Percentiles rank a stretch among this genome's conserved stretches.
phyloP scores from a whole-genome alignment of 2,888 invertebrate species.

The Cheilosia soror region DNA sequence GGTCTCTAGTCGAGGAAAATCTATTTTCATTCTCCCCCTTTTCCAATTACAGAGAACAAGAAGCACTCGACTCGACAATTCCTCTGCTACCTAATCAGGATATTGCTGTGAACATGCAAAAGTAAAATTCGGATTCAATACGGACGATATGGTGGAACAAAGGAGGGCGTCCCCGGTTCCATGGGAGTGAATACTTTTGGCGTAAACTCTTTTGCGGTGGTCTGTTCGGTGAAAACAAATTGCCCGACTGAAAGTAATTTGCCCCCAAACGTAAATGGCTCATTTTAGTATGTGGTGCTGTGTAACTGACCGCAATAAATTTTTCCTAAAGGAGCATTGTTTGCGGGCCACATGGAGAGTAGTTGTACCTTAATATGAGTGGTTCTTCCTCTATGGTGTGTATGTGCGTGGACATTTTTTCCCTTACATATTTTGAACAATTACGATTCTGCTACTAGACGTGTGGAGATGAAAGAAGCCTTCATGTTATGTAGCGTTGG shows the following conservation, averaged over 20 bases:
- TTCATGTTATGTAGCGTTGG: not conserved
- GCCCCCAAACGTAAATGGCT: slow-evolving; percentile 47
- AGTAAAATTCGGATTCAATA: slow-evolving; percentile 22
- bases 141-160: slow-evolving; percentile 16
- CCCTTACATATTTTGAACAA: slow-evolving; percentile 52
- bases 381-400: not conserved
- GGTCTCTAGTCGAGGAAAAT: slow-evolving; percentile 35
- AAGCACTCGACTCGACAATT: slow-evolving; percentile 61
- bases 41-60: slow-evolving; percentile 66
- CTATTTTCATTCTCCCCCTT: slow-evolving; percentile 58
- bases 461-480: slow-evolving; percentile 29
- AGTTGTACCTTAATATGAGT: slow-evolving; percentile 33
- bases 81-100: slow-evolving; percentile 61
- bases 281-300: slow-evolving; percentile 52
- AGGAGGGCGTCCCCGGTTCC: slow-evolving; percentile 43
- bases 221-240: slow-evolving; percentile 55
- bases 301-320: slow-evolving; percentile 70
- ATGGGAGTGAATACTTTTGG: slow-evolving; percentile 47
- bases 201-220: slow-evolving; percentile 52
- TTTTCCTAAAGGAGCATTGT: slow-evolving; percentile 54
- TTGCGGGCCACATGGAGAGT: slow-evolving; percentile 17
- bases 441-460: slow-evolving; percentile 55
- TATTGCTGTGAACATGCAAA: slow-evolving; percentile 38
- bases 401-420: slow-evolving; percentile 49
- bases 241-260: slow-evolving; percentile 65